Evolutionary conservation across 1,140 invertebrate species (phyloP).

Genomic region (Octopus bimaculoides): DNA sequence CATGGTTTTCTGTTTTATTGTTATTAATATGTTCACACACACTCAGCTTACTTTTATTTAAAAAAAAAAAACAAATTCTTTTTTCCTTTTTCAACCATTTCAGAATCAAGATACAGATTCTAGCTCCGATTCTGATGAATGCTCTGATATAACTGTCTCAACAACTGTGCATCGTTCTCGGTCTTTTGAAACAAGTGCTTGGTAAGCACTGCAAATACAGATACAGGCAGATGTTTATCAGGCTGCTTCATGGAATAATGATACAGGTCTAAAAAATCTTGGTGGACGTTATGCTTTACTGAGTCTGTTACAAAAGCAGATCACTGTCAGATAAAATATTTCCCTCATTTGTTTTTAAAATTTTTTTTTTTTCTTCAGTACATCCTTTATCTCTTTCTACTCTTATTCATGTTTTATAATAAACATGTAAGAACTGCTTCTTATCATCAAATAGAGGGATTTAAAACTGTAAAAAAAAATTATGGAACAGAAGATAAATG

Average conservation of each 20-base stretch:
- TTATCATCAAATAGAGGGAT: too few relatives aligned
- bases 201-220: slow-evolving; percentile 14
- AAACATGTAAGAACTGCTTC: too few relatives aligned
- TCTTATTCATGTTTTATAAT: too few relatives aligned
- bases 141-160: slow-evolving; percentile 47
- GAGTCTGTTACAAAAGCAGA: neutral
- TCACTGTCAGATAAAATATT: neutral
- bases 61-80: neutral
- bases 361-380: neutral
- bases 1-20: too few relatives aligned
- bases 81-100: slow-evolving; percentile 20
- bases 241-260: too few relatives aligned
- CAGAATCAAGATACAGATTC: slow-evolving; percentile 39
- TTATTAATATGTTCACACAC: too few relatives aligned
- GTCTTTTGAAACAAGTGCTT: slow-evolving; percentile 30
- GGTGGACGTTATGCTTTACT: neutral
- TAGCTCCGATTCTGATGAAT: slow-evolving; percentile 48
- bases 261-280: too few relatives aligned
- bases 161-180: slow-evolving; percentile 43
- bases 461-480: too few relatives aligned
- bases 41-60: neutral
- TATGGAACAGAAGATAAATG: too few relatives aligned
- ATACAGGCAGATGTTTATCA: too few relatives aligned
- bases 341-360: neutral
- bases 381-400: neutral